Evolutionary conservation across 1,140 invertebrate species (phyloP), one percentile per base, ranked within the genome.

Genomic region (Xylocopa sonorina): DNA sequence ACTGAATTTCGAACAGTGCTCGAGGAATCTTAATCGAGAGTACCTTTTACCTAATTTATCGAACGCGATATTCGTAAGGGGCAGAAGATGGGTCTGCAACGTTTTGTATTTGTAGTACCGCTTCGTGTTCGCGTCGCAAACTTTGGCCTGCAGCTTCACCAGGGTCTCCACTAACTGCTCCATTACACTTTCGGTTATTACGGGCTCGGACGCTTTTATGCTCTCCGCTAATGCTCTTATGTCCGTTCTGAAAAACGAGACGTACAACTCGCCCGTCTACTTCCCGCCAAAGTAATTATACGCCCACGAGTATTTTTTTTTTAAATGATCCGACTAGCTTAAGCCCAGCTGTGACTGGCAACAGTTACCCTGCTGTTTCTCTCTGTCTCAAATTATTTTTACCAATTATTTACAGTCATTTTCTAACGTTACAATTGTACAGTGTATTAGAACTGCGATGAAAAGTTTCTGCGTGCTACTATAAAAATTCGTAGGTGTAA

Each of bases 11-110:
- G 0, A 46, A 29, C 12, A 2, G 27, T 27, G 34, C 32, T 53
- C 34, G 48, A 68, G 76, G 24, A 71, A 78, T 66, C 21, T 85
- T 75, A 82, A 85, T 79, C 46, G 53, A 67, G 32, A 87, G 85
- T 91, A 92, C 92, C 90, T 91, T 90, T 91, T 92, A 90, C 91
- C 91, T 90, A 91, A 77, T 91, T 93, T 92, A 90, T 92, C 90
- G 88, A 97, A 96, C 57, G 95, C 94, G 16, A 97, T 95, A 91
- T 97, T 97, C 7, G 96, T 97, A 3, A 97, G 89, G 16, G 97
- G 96, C 58, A 97, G 91, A 32, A 97, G 94, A 91, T 97, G 96
- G 0, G 96, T 95, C 88, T 94, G 93, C 21, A 97, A 90, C n/a
- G 95, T 95, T 88, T 95, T 95, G 89, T 95, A 94, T 77, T 95